These are phyloP conservation scores for Scolopax rusticola DNA, from an alignment of 2,797 vertebrate species.

Conservation along the genomic window DNA sequence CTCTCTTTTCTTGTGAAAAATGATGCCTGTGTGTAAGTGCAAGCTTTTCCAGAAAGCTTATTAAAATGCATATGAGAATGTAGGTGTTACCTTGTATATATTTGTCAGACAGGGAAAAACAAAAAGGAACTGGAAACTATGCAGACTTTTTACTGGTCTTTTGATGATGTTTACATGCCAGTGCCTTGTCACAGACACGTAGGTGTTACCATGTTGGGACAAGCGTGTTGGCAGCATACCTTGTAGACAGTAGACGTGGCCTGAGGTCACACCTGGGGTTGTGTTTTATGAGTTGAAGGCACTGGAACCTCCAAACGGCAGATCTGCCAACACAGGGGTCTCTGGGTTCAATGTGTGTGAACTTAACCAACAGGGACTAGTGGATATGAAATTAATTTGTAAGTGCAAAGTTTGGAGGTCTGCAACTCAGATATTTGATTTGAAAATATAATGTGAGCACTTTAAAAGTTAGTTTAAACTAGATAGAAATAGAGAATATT, in stretches of 20 bases:
- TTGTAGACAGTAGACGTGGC: neutral
- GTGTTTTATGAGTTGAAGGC: neutral
- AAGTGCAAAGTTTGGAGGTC: neutral
- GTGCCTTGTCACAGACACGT: accelerated
- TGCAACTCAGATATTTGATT: neutral
- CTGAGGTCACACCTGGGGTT: neutral
- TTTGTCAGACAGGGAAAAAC: neutral
- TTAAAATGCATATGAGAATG: neutral
- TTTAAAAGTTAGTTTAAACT: neutral
- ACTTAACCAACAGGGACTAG: neutral
- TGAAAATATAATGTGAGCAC: neutral
- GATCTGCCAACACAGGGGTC: neutral
- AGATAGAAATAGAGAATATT: neutral
- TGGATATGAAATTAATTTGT: neutral
- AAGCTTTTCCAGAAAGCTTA: neutral
- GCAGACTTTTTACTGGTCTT: neutral
- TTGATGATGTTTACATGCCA: neutral
- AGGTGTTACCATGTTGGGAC: neutral
- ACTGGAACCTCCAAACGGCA: neutral
- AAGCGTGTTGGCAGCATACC: neutral
- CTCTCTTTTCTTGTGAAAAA: neutral
- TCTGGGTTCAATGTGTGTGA: neutral
- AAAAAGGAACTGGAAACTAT: neutral
- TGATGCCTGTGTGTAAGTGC: neutral
- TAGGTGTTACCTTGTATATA: neutral